phyloP scores from a whole-genome alignment of 2,113 vertebrate species.

The Crypturellus undulatus region DNA sequence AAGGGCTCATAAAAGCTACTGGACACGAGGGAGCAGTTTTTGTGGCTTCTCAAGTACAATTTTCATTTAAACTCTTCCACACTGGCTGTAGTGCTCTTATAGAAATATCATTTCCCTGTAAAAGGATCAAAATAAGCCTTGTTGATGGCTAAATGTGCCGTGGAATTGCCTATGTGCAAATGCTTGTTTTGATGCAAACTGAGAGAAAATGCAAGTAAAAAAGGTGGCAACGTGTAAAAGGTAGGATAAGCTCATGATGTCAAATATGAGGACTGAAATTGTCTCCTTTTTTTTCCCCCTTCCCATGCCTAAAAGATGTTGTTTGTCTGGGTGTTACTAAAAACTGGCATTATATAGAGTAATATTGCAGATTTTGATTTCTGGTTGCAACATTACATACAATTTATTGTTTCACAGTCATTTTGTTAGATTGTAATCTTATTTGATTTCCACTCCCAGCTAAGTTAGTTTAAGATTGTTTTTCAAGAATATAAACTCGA shows the following conservation, averaged over 20 bases:
- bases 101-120: constrained; percentile 23
- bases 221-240: neutral
- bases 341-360: neutral
- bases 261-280: neutral
- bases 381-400: neutral
- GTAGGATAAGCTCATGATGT: neutral
- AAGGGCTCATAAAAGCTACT: constrained; percentile 42
- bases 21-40: neutral
- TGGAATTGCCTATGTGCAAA: neutral
- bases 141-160: neutral
- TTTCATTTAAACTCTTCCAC: constrained; percentile 42
- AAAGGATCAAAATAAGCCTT: constrained; percentile 49
- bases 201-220: neutral
- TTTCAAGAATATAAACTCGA: neutral
- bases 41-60: constrained; percentile 16
- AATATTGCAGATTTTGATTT: neutral
- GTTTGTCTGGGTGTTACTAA: neutral
- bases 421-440: neutral
- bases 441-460: neutral
- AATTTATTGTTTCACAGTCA: neutral
- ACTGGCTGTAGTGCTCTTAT: neutral
- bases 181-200: neutral
- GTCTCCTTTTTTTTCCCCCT: neutral
- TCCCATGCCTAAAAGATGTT: neutral
- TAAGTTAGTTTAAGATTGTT: neutral